These are phyloP conservation scores for Oreotrochilus melanogaster DNA, from an alignment of 2,113 vertebrate genomes.

Conservation along the genomic window DNA sequence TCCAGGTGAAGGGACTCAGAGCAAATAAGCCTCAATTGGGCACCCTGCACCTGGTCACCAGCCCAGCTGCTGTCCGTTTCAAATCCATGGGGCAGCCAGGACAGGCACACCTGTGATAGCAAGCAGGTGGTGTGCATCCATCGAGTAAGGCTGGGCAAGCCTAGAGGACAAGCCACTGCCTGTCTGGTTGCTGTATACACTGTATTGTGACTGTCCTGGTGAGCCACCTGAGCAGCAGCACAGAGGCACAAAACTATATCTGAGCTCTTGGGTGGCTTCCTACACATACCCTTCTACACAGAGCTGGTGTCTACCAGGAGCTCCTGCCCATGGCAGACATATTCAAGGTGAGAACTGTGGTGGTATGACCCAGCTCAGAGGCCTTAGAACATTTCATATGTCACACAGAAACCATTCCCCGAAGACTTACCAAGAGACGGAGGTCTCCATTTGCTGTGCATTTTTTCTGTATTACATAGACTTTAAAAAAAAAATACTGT, in stretches of 20 bases:
- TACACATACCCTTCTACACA: rapidly evolving
- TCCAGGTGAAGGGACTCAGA: rapidly evolving
- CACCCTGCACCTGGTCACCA: not conserved
- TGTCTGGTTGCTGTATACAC: rapidly evolving
- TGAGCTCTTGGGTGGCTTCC: not conserved
- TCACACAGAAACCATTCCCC: not conserved
- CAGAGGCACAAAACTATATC: rapidly evolving
- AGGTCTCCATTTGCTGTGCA: not conserved
- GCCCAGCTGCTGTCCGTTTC: not conserved
- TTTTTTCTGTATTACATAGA: not conserved
- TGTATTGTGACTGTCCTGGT: not conserved
- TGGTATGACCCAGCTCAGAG: not conserved
- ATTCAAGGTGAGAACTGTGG: not conserved
- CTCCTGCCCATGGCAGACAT: not conserved
- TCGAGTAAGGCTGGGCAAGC: rapidly evolving
- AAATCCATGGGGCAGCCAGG: rapidly evolving
- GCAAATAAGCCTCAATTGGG: not conserved
- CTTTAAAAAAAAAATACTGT: not conserved
- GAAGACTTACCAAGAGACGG: rapidly evolving
- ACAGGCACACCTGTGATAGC: not conserved
- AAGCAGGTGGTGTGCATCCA: not conserved
- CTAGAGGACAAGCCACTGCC: not conserved
- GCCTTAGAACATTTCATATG: rapidly evolving
- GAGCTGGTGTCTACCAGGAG: not conserved
- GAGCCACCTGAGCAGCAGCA: not conserved